Evolutionary conservation across 2,113 vertebrate species (phyloP).

Genomic region (Patagioenas fasciata): DNA sequence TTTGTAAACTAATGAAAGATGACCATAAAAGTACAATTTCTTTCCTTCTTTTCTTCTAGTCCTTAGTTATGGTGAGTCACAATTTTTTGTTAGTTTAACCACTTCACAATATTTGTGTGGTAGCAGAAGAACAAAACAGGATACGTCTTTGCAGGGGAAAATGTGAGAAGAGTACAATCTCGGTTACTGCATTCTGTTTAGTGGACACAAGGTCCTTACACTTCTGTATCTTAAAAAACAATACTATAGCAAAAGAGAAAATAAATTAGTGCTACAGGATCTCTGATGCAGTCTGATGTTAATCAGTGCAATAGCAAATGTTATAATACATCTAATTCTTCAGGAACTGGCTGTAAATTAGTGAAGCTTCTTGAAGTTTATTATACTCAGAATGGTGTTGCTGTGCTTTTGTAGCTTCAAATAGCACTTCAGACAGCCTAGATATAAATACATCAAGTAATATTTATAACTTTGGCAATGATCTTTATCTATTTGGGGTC

Average conservation of each 20-base stretch:
- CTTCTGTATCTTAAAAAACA: neutral
- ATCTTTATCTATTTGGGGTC: neutral
- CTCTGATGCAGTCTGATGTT: neutral
- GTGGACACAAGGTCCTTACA: neutral
- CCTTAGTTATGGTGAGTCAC: neutral
- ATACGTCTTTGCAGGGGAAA: neutral
- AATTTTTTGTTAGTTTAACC: neutral
- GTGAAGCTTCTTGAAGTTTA: neutral
- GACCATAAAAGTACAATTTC: neutral
- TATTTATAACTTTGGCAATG: constrained; percentile 24
- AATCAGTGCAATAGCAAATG: neutral
- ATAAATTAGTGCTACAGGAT: neutral
- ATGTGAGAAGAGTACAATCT: neutral
- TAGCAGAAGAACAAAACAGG: neutral
- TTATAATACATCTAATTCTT: neutral
- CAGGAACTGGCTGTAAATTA: neutral
- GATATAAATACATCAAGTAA: neutral
- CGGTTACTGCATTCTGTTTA: neutral
- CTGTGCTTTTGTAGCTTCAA: neutral
- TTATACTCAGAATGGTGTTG: neutral
- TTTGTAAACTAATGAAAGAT: neutral
- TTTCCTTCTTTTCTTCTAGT: neutral
- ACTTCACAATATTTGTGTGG: neutral
- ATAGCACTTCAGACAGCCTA: neutral
- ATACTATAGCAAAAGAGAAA: neutral